Evolutionary conservation across 2,113 vertebrate genomes (phyloP), one percentile per base, ranked within the genome.

Genomic region (Irena cyanogastra): DNA sequence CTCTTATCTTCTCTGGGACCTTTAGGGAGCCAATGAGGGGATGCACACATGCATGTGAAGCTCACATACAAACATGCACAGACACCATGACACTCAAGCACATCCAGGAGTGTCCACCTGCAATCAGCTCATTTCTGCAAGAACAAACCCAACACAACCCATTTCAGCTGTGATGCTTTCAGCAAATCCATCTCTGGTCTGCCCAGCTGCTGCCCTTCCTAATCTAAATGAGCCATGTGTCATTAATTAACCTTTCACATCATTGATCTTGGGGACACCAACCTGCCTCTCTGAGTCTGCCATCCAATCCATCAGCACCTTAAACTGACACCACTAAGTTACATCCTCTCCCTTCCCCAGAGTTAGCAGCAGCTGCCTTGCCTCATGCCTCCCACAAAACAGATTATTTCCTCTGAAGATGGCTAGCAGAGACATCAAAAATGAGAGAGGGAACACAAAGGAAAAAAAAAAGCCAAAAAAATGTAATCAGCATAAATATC

Each of bases 221-320:
- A 50, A 41, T 91, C 49, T 89, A 80, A 92, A 89, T 68, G 45
- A 91, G 70, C 52, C 59, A 64, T 44, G 59, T 65, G 23, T 71
- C 54, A 53, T 83, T 85, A 92, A 96, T 83, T 93, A 95, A 92
- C 71, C 71, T 95, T 64, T 94, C 33, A 45, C n/a, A 35, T 80
- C 19, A 45, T 1, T 81, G 53, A 87, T 83, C 21, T 74, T 42
- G 65, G 28, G 59, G 60, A 60, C 57, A 87, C 50, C 57, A 69
- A 24, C 22, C 56, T 83, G 70, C 31, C 91, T 66, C 14, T 82
- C 75, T 77, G 61, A 76, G 82, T 94, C 52, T 94, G 65, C 39
- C 68, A 86, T 47, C 23, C 26, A 71, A 93, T 92, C 81, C 78
- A 74, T 88, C 86, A 91, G 52, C 39, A 82, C 39, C 75, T 92